A percentile compares a stretch with the other conserved stretches of the same genome.
phyloP scores from a whole-genome alignment of 30 jellyfish, hydroid and myxozoan genomes.

The Chironex yamaguchii region DNA sequence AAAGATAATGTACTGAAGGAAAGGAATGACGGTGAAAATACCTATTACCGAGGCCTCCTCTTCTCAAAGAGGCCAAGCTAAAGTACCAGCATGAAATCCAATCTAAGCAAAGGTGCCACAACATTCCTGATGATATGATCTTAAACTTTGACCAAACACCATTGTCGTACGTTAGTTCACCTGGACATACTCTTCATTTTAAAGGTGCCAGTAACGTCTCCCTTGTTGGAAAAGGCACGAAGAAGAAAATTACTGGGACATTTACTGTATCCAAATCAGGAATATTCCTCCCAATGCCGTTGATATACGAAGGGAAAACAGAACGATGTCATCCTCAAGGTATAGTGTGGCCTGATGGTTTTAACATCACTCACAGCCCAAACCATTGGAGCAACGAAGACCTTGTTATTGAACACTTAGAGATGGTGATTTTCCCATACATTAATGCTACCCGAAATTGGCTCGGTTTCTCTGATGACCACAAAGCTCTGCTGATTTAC shows the following conservation, averaged over 20 bases:
- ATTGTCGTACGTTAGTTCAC: too few species aligned
- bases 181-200: too few species aligned
- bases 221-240: too few species aligned
- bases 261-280: conserved; percentile 36
- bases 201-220: too few species aligned
- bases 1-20: too few species aligned
- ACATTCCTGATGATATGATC: conserved; percentile 4
- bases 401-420: conserved; percentile 13
- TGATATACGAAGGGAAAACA: conserved; percentile 15
- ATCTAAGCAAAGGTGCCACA: too few species aligned
- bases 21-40: too few species aligned
- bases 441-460: background rate
- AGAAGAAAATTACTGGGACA: conserved; percentile 14
- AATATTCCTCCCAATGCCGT: conserved; percentile 53
- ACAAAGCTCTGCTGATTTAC: conserved; percentile 20
- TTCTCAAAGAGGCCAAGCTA: too few species aligned
- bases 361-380: conserved; percentile 7
- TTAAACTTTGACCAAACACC: conserved; percentile 19
- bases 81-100: too few species aligned
- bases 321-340: conserved; percentile 43
- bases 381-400: conserved; percentile 71
- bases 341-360: conserved; percentile 19
- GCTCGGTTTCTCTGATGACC: conserved; percentile 4
- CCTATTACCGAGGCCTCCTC: too few species aligned
- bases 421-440: conserved; percentile 22